A percentile compares a stretch with the other conserved stretches of the same genome.
These are phyloP conservation scores for Cydia fagiglandana DNA, from an alignment of 1,140 invertebrate genomes.

Conservation along the genomic window DNA sequence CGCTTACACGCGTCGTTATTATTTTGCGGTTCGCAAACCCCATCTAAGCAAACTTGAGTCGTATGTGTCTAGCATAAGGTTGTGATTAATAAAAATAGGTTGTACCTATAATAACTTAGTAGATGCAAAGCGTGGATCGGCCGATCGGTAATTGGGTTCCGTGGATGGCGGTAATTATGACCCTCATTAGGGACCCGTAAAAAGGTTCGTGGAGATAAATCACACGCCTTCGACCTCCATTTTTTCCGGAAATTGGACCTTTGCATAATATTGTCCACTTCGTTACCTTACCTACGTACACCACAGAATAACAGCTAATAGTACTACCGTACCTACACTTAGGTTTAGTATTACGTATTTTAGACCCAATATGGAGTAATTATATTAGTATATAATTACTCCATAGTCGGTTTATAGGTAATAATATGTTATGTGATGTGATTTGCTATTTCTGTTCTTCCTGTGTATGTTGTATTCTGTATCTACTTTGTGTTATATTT, in stretches of 20 bases:
- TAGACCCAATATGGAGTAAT: too few relatives aligned
- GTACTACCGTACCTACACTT: too few relatives aligned
- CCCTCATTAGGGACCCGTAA: slow-evolving; percentile 6
- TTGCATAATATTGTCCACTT: background rate
- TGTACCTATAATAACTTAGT: background rate
- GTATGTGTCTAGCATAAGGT: background rate
- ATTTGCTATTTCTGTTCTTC: too few relatives aligned
- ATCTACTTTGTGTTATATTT: too few relatives aligned
- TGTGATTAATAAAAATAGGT: background rate
- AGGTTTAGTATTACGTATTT: too few relatives aligned
- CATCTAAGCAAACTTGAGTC: background rate
- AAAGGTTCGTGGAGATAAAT: background rate
- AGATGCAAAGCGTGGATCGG: background rate
- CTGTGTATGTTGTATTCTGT: too few relatives aligned
- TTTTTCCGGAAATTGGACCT: background rate
- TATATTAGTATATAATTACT: too few relatives aligned
- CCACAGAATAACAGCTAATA: too few relatives aligned
- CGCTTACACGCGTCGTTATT: background rate
- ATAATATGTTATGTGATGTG: too few relatives aligned
- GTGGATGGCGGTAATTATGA: background rate
- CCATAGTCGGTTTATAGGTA: too few relatives aligned
- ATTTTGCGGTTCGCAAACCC: background rate
- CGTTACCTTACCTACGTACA: too few relatives aligned
- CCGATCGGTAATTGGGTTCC: background rate
- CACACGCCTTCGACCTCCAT: background rate